A percentile compares a stretch with the other conserved stretches of the same genome.
These are phyloP conservation scores for Palythoa grandiflora DNA, from an alignment of 92 coral and sea anemone species.

Conservation along the genomic window DNA sequence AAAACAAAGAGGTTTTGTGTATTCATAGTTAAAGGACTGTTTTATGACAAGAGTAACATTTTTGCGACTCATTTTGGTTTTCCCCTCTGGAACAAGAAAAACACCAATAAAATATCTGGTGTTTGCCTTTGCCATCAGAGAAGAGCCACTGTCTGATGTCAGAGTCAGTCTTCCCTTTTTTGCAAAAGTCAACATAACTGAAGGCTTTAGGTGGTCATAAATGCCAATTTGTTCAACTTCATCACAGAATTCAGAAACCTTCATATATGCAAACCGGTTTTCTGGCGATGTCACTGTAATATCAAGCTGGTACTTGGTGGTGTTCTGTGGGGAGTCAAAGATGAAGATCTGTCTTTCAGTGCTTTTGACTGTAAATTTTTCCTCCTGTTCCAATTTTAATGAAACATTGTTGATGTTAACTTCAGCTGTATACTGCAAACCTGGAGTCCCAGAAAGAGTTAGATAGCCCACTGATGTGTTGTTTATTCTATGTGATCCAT, in stretches of 20 bases:
- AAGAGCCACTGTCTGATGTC: slow-evolving; percentile 67
- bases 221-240: slow-evolving; percentile 42
- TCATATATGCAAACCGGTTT: slow-evolving; percentile 52
- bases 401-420: slow-evolving; percentile 10
- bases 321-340: slow-evolving; percentile 35
- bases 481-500: not conserved
- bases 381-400: slow-evolving; percentile 18
- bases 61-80: slow-evolving; percentile 24
- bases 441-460: slow-evolving; percentile 68
- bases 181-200: slow-evolving; percentile 64
- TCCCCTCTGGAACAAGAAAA: slow-evolving; percentile 37
- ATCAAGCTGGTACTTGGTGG: slow-evolving; percentile 67
- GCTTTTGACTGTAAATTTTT: not conserved
- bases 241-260: slow-evolving; percentile 68
- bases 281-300: slow-evolving; percentile 69
- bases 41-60: slow-evolving; percentile 55
- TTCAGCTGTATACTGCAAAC: slow-evolving; percentile 51
- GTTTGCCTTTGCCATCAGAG: slow-evolving; percentile 38
- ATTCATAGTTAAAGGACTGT: slow-evolving; percentile 75
- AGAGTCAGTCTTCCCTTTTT: slow-evolving; percentile 77
- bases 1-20: slow-evolving; percentile 71
- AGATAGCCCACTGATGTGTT: slow-evolving; percentile 4
- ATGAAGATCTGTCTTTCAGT: slow-evolving; percentile 36
- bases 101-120: slow-evolving; percentile 81
- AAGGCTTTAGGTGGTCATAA: slow-evolving; percentile 14